These are phyloP conservation scores for Busarellus nigricollis DNA, from an alignment of 2,797 vertebrate genomes.

Conservation along the genomic window DNA sequence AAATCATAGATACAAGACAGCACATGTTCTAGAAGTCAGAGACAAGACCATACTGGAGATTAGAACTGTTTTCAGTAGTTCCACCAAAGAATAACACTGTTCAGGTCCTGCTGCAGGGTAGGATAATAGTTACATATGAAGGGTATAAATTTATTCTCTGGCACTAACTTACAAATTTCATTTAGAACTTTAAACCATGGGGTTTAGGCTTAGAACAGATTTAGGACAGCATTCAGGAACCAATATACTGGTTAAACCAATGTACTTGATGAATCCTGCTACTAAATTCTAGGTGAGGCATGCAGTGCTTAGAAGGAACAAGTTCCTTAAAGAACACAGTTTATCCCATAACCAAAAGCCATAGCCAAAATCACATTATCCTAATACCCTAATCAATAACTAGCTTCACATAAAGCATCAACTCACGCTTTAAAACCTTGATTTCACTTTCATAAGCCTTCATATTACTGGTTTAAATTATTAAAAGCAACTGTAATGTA, in stretches of 20 bases:
- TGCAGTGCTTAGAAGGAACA: background rate
- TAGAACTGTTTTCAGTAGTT: background rate
- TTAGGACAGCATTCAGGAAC: background rate
- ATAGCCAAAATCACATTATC: background rate
- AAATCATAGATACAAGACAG: background rate
- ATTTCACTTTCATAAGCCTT: background rate
- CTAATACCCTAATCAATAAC: background rate
- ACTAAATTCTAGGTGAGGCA: background rate
- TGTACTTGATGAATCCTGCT: background rate
- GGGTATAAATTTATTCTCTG: background rate
- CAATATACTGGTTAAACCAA: background rate
- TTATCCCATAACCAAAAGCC: background rate
- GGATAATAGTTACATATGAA: background rate
- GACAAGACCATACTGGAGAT: background rate
- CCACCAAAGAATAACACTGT: background rate
- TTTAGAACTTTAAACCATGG: background rate
- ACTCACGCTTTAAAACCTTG: background rate
- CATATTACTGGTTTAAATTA: background rate
- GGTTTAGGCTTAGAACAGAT: background rate
- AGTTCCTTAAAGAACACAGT: background rate
- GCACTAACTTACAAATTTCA: background rate
- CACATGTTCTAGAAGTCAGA: background rate
- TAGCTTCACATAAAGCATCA: background rate
- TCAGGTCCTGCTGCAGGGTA: background rate
- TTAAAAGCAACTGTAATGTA: background rate